Evolutionary conservation across 2,888 invertebrate species (phyloP).

Genomic region (Agriopis aurantiaria): DNA sequence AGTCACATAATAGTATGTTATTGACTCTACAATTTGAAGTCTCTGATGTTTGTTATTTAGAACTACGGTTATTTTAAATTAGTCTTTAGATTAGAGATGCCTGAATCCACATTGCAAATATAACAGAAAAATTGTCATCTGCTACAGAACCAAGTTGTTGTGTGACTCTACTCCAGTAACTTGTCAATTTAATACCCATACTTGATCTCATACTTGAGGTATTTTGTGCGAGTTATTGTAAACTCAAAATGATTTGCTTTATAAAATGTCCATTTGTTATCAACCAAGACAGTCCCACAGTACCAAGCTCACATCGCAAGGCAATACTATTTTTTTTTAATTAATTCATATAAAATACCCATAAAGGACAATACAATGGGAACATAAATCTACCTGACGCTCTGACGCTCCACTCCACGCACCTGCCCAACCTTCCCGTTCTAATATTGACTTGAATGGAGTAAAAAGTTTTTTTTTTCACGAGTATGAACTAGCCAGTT

Average conservation of each 20-base stretch:
- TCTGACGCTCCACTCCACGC: slow-evolving; percentile 37
- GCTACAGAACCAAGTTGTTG: neutral
- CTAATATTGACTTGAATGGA: slow-evolving; percentile 43
- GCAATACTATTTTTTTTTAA: slow-evolving; percentile 21
- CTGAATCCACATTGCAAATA: neutral
- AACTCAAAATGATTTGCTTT: slow-evolving; percentile 10
- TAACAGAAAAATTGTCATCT: neutral
- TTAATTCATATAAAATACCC: slow-evolving; percentile 44
- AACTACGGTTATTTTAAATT: neutral
- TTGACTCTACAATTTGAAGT: neutral
- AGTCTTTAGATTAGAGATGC: neutral
- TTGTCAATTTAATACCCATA: neutral
- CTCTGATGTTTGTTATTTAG: neutral
- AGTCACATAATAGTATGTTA: slow-evolving; percentile 14
- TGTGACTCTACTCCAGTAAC: neutral
- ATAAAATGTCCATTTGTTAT: slow-evolving; percentile 11
- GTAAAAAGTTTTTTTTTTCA: slow-evolving; percentile 34
- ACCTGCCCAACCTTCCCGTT: slow-evolving; percentile 40
- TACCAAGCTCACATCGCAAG: slow-evolving; percentile 8
- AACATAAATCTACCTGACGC: slow-evolving; percentile 49
- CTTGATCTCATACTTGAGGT: neutral
- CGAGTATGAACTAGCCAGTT: neutral
- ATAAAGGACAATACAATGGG: slow-evolving; percentile 45
- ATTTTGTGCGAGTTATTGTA: neutral
- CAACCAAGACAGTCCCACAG: slow-evolving; percentile 21